Conservation (phyloP, 2,797 vertebrate genomes). For the Trematomus bernacchii region DNA sequence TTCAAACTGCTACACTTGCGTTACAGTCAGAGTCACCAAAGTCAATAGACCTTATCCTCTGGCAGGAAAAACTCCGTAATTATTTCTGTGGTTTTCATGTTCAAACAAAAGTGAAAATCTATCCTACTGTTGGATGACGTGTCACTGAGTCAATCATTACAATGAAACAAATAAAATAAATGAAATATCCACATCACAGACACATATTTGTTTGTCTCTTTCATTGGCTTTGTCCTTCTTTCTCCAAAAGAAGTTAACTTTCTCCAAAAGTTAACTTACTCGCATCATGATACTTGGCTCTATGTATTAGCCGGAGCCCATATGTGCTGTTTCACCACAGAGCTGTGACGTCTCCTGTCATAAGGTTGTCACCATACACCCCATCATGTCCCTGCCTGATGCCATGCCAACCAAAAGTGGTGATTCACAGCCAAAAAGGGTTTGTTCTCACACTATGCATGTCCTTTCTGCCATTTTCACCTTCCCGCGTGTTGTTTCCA, state of each 20-base stretch:
- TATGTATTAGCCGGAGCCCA: conserved; percentile 22
- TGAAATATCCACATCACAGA: too few relatives aligned
- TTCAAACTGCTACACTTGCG: neutral
- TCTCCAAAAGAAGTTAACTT: conserved; percentile 15
- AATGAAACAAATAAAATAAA: too few relatives aligned
- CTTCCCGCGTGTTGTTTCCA: conserved; percentile 16
- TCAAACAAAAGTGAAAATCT: too few relatives aligned
- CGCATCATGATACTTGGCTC: conserved; percentile 27
- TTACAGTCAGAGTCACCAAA: neutral
- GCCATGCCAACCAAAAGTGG: conserved; percentile 55
- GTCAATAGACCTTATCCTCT: neutral
- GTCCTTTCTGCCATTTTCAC: conserved; percentile 56
- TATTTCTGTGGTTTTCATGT: too few relatives aligned
- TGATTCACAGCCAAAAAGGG: conserved; percentile 42
- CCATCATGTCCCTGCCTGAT: conserved; percentile 25
- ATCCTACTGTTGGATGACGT: too few relatives aligned
- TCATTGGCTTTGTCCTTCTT: neutral
- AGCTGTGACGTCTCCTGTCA: conserved; percentile 55
- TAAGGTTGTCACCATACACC: conserved; percentile 48
- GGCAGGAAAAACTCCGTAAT: too few relatives aligned
- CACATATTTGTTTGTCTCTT: neutral
- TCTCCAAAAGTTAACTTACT: conserved; percentile 21
- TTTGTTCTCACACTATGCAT: conserved; percentile 32
- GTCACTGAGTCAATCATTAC: too few relatives aligned
- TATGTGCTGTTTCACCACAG: conserved; percentile 54